Percentiles rank a stretch among this genome's conserved stretches.
Evolutionary conservation across 2,113 vertebrate genomes (phyloP).

Genomic region (Gallinago jamesoni): DNA sequence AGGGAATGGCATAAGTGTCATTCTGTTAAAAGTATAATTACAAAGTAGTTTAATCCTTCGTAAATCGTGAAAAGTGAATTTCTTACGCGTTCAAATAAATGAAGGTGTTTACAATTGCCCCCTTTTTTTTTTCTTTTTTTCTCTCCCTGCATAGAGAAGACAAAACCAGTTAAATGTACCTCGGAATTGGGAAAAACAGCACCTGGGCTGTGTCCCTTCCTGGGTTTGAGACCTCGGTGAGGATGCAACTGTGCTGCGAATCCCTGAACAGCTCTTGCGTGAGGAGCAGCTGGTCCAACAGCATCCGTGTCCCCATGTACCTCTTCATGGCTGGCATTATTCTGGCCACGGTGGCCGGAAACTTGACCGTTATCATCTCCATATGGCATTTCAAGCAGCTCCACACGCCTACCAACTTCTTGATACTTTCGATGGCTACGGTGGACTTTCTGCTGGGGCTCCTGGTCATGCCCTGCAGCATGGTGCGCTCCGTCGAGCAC

Average conservation of each 20-base stretch:
- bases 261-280: conserved; percentile 76
- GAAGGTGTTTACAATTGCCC: background rate
- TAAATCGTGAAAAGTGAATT: background rate
- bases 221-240: background rate
- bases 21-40: background rate
- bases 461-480: conserved; percentile 85
- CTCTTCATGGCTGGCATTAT: conserved; percentile 73
- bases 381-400: conserved; percentile 81
- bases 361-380: conserved; percentile 81
- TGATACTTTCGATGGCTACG: conserved; percentile 81
- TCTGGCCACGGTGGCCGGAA: conserved; percentile 78
- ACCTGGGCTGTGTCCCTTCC: background rate
- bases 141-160: background rate
- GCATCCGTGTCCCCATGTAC: conserved; percentile 71
- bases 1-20: background rate
- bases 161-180: background rate
- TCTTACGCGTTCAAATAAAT: background rate
- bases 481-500: conserved; percentile 81
- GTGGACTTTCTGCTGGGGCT: conserved; percentile 79
- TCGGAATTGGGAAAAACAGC: background rate
- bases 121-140: background rate
- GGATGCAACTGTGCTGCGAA: conserved; percentile 70
- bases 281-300: conserved; percentile 69
- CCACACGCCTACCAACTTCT: conserved; percentile 78
- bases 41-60: background rate